Conservation (phyloP, 53 echinoderm and acorn worm genomes). For the Mesocentrotus franciscanus region DNA sequence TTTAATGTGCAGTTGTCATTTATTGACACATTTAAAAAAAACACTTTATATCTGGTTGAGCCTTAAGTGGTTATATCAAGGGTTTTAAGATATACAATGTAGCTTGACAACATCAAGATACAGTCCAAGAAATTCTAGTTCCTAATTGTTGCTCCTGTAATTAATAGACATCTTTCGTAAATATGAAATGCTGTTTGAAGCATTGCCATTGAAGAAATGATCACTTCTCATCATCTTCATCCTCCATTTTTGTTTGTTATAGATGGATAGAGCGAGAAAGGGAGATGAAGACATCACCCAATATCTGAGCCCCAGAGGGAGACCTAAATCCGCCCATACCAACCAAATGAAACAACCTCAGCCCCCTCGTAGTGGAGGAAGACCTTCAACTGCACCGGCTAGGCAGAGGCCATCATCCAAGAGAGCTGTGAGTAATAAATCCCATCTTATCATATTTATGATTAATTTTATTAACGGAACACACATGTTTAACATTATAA, state of each 20-base stretch:
- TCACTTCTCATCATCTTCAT: neutral
- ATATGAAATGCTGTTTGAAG: neutral
- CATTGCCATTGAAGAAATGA: neutral
- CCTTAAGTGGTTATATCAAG: no score
- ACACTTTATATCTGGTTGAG: no score
- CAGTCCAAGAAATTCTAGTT: no score
- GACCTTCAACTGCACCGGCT: constrained; percentile 91
- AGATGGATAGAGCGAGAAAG: constrained; percentile 80
- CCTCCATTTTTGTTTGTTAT: neutral
- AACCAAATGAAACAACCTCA: constrained; percentile 47
- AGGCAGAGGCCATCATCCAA: constrained; percentile 70
- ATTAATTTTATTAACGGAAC: neutral
- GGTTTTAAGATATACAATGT: no score
- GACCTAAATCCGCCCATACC: constrained; percentile 68
- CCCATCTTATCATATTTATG: neutral
- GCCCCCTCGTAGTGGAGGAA: constrained; percentile 30
- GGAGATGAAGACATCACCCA: constrained; percentile 97
- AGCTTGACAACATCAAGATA: no score
- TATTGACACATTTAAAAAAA: no score
- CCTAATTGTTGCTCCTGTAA: no score
- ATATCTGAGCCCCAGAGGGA: constrained; percentile 84
- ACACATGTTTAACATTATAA: neutral
- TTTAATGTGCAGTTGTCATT: no score
- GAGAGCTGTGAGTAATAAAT: constrained; percentile 70
- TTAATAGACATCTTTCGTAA: no score